Evolutionary conservation across 2,113 vertebrate species (phyloP), one percentile per base, ranked within the genome.

Genomic region (Syngnathus floridae): DNA sequence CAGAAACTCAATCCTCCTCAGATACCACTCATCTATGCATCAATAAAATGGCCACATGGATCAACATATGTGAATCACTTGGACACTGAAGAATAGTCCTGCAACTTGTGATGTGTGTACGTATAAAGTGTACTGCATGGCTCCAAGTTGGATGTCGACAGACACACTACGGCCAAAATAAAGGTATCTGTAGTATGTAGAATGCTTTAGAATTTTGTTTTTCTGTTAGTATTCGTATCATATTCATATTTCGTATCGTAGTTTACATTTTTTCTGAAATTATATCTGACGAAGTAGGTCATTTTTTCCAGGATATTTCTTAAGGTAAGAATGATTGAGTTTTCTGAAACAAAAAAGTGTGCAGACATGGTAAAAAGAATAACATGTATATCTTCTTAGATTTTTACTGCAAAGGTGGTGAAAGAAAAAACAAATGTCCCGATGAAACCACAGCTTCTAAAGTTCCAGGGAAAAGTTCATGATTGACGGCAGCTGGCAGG

Each of bases 21-120:
- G 56, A 76, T 64, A 14, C 64, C 57, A 57, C 63, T 67, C 66
- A 49, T 48, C 67, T 43, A 77, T 78, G 79, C 78, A 83, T 83
- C 78, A 75, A 45, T 70, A 57, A 77, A 82, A 83, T 72, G 83
- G 71, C 65, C 58, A 67, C 67, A 68, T 31, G 45, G 17, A 73
- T 85, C 73, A 81, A 86, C 70, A 58, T 22, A 55, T 55, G 22
- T 55, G 12, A 31, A 55, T 55, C 26, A 6, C 12, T 31, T 31
- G 13, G 37, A 38, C 37, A 21, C 26, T 41, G 37, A 60, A 38
- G 4, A 41, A 38, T 40, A 5, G 11, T 60, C 17, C 38, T 8
- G 12, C 17, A 21, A 40, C 11, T 60, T 40, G 9, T 1, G 10
- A 3, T 11, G 8, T 16, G 26, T 36, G 31, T 57, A 14, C 35